phyloP scores from a whole-genome alignment of 1,140 invertebrate species.

The Drosophila micromelanica region DNA sequence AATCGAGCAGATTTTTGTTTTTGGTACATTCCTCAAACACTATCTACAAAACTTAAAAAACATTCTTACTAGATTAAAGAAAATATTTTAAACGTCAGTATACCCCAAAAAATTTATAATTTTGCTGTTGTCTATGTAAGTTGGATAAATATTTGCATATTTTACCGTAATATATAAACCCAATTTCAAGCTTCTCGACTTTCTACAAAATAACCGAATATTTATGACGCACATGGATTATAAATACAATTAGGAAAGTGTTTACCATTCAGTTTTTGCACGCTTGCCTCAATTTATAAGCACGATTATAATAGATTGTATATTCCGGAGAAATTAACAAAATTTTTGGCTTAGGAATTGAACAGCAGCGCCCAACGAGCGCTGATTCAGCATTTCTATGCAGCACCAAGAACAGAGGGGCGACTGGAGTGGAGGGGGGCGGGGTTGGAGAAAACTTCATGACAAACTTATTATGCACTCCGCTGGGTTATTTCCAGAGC shows the following conservation, averaged over 20 bases:
- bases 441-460: conserved; percentile 42
- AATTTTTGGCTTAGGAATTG: conserved; percentile 18
- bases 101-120: no score
- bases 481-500: conserved; percentile 49
- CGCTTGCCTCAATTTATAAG: conserved; percentile 8
- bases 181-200: background rate
- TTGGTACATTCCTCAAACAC: no score
- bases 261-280: conserved; percentile 21
- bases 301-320: conserved; percentile 11
- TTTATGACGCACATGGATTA: conserved; percentile 17
- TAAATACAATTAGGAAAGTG: conserved; percentile 31
- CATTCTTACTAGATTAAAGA: no score
- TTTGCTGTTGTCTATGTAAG: no score
- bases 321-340: conserved; percentile 28
- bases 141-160: no score
- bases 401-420: background rate
- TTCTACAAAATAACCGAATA: background rate
- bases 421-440: background rate
- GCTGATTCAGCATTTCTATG: conserved; percentile 38
- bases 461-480: conserved; percentile 74
- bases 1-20: no score
- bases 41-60: no score
- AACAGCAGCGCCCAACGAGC: background rate
- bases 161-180: no score
- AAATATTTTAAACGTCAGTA: no score